Conservation (phyloP, 2,888 invertebrate species). For the Drosophila dives region DNA sequence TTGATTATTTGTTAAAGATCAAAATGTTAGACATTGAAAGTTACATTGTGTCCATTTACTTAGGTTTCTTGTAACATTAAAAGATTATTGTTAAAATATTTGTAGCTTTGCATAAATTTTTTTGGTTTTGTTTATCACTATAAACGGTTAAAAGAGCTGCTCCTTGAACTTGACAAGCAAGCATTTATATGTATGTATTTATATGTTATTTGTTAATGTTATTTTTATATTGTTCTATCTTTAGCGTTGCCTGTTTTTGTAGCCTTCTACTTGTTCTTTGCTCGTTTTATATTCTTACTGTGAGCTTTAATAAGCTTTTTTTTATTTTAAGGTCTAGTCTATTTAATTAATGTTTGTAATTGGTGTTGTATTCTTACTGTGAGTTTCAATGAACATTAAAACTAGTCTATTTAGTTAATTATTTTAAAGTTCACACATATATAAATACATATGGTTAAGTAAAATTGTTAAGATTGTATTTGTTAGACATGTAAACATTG, state of each 20-base stretch:
- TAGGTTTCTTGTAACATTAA: slow-evolving; percentile 66
- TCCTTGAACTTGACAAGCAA: slow-evolving; percentile 39
- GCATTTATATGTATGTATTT: slow-evolving; percentile 22
- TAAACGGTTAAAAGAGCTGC: slow-evolving; percentile 34
- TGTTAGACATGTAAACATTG: slow-evolving; percentile 67
- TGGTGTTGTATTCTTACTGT: slow-evolving; percentile 74
- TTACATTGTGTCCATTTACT: slow-evolving; percentile 62
- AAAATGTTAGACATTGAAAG: slow-evolving; percentile 78
- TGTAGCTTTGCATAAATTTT: slow-evolving; percentile 73
- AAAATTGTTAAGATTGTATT: slow-evolving; percentile 68
- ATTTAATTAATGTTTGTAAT: slow-evolving; percentile 12
- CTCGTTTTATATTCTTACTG: slow-evolving; percentile 70
- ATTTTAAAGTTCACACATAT: slow-evolving; percentile 15
- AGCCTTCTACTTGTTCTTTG: slow-evolving; percentile 35
- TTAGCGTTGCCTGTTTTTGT: slow-evolving; percentile 30
- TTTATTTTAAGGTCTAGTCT: background rate
- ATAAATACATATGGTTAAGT: slow-evolving; percentile 38
- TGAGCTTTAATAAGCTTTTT: slow-evolving; percentile 59
- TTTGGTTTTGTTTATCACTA: slow-evolving; percentile 30
- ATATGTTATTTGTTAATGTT: slow-evolving; percentile 44
- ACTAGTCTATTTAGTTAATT: slow-evolving; percentile 31
- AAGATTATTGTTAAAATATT: slow-evolving; percentile 60
- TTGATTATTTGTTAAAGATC: slow-evolving; percentile 73
- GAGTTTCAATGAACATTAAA: slow-evolving; percentile 62
- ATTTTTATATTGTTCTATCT: slow-evolving; percentile 15